Conservation (phyloP, 2,113 vertebrate species). For the Leptocoma aspasia region DNA sequence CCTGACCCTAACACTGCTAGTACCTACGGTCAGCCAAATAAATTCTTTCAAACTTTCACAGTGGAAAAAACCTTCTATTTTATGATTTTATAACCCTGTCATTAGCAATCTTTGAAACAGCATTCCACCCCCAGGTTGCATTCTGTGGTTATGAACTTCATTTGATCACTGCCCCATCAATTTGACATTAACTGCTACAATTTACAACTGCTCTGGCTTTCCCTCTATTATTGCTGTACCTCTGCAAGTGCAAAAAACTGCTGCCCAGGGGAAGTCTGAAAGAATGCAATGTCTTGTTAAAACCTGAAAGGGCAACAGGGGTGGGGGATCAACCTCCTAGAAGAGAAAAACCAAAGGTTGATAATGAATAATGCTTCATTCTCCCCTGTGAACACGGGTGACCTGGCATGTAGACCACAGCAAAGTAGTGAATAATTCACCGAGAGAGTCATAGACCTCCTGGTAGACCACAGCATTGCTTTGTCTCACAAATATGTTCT, state of each 20-base stretch:
- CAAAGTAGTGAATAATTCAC: constrained; percentile 73
- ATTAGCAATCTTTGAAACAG: constrained; percentile 65
- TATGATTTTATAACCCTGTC: constrained; percentile 71
- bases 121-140: constrained; percentile 71
- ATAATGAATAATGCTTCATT: constrained; percentile 69
- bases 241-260: constrained; percentile 57
- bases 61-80: constrained; percentile 51
- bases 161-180: constrained; percentile 69
- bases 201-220: constrained; percentile 67
- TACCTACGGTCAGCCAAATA: constrained; percentile 31
- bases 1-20: constrained; percentile 31
- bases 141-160: constrained; percentile 72
- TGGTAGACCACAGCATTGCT: constrained; percentile 63
- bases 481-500: constrained; percentile 75
- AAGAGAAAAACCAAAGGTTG: constrained; percentile 52
- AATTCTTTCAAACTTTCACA: constrained; percentile 53
- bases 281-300: constrained; percentile 80
- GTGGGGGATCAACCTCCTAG: constrained; percentile 39
- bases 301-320: constrained; percentile 72
- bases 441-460: constrained; percentile 66
- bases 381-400: constrained; percentile 63
- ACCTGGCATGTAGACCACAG: constrained; percentile 68
- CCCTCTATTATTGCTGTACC: constrained; percentile 55
- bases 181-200: constrained; percentile 70
- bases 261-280: constrained; percentile 77